These are phyloP conservation scores for Labrus mixtus DNA, from an alignment of 2,113 vertebrate genomes.

Conservation along the genomic window DNA sequence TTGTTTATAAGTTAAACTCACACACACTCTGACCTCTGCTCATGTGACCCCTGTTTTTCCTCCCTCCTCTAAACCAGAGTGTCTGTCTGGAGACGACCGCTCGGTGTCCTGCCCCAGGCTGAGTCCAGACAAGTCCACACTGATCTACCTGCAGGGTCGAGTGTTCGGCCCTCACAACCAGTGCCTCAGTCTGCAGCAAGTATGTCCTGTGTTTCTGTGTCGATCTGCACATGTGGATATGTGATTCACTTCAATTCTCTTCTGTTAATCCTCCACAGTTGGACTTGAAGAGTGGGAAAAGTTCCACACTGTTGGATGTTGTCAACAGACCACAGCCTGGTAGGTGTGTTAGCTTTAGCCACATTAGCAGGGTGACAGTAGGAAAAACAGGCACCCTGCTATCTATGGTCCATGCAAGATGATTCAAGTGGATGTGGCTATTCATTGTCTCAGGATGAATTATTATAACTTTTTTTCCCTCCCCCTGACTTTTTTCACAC, in stretches of 20 bases:
- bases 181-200: conserved; percentile 82
- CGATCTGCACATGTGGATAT: background rate
- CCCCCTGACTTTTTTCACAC: background rate
- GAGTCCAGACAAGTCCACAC: conserved; percentile 79
- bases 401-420: too few species aligned
- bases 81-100: conserved; percentile 72
- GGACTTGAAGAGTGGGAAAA: conserved; percentile 73
- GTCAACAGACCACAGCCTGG: conserved; percentile 77
- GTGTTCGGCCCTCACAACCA: conserved; percentile 85
- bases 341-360: conserved; percentile 37
- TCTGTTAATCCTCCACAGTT: conserved; percentile 66
- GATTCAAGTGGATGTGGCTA: background rate
- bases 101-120: conserved; percentile 80
- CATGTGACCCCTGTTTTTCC: background rate
- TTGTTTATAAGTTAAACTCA: background rate
- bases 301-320: conserved; percentile 79
- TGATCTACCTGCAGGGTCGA: conserved; percentile 81
- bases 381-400: background rate
- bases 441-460: background rate
- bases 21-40: background rate
- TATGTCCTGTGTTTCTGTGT: conserved; percentile 33
- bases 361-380: background rate
- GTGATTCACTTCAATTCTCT: background rate
- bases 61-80: conserved; percentile 62
- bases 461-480: background rate